Base-by-base conservation (phyloP, 1,140 invertebrate species). In the Diprion similis region DNA sequence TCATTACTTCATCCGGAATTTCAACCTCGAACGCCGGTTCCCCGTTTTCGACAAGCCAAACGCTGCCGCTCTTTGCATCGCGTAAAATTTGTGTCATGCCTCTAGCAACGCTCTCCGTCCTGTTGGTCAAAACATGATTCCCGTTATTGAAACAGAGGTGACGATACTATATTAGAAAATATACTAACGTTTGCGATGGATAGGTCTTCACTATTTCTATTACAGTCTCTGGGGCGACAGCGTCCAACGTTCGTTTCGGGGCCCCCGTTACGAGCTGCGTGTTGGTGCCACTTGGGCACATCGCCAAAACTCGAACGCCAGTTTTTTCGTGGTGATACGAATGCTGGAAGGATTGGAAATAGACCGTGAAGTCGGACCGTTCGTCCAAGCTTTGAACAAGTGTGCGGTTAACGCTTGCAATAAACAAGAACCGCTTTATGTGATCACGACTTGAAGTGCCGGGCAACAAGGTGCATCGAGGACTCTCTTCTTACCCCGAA, bases 281-380 rank as follows among this genome's bases (percentile, higher is more conserved):
- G 45, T 79, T 71, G 0, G 88, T 89, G 11, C 83, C 83, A 15
- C 87, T 86, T 0, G 88, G 88, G 74, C 87, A 89, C 18, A 89
- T 79, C 8, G 85, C 84, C 8, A 87, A 79, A 71, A 89, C 72
- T 71, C 77, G 74, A 8, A 83, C 78, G 18, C 76, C 80, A 10
- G 75, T 80, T 46, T 72, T 68, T 45, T 78, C 71, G 65, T 74
- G 79, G 70, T 80, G 78, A 19, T 72, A 59, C 51, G 51, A n/a
- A 13, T 59, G 51, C 51, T 59, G 51, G 3, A 11, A 59, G 8
- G 51, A 59, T 37, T 37, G 24, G 24, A 37, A 37, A 37, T 37
- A 4, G 24, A 37, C 6, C 2, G 24, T 37, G 24, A 6, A 37
- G n/a, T n/a, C n/a, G n/a, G n/a, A n/a, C n/a, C n/a, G n/a, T n/a